phyloP scores from a whole-genome alignment of 2,113 vertebrate species.

The Odontophorus gujanensis region DNA sequence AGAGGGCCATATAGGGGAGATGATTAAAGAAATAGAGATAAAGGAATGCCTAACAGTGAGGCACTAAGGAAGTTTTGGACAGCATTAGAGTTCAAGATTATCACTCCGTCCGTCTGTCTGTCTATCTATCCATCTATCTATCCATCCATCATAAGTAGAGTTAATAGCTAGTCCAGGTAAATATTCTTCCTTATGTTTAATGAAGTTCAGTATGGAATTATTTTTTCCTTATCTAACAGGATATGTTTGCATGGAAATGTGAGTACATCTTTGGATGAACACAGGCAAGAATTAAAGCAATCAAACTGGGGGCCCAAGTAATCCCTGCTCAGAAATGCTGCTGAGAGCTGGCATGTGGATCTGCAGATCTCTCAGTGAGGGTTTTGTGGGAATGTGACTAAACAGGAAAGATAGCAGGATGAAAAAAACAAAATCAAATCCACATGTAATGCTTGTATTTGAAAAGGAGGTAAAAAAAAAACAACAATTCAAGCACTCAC shows the following conservation, averaged over 20 bases:
- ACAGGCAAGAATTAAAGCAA: neutral
- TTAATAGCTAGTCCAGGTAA: neutral
- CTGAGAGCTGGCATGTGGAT: neutral
- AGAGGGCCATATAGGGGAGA: neutral
- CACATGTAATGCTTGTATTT: neutral
- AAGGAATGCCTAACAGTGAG: neutral
- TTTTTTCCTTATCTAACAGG: neutral
- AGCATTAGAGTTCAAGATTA: neutral
- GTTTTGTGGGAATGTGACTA: neutral
- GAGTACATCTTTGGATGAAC: neutral
- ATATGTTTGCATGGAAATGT: neutral
- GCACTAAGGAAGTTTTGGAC: neutral
- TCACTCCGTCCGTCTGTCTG: neutral
- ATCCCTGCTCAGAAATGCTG: neutral
- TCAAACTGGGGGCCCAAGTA: accelerated
- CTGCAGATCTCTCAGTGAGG: neutral
- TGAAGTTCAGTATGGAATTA: neutral
- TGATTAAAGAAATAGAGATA: neutral
- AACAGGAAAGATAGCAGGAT: neutral
- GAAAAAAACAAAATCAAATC: neutral
- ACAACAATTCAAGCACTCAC: neutral
- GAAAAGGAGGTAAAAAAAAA: neutral
- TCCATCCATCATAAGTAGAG: neutral
- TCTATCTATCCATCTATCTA: neutral
- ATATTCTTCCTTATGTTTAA: neutral